Percentiles rank a stretch among this genome's conserved stretches.
These are phyloP conservation scores for Sebastes vulpes DNA, from an alignment of 2,797 vertebrate genomes.

Conservation along the genomic window DNA sequence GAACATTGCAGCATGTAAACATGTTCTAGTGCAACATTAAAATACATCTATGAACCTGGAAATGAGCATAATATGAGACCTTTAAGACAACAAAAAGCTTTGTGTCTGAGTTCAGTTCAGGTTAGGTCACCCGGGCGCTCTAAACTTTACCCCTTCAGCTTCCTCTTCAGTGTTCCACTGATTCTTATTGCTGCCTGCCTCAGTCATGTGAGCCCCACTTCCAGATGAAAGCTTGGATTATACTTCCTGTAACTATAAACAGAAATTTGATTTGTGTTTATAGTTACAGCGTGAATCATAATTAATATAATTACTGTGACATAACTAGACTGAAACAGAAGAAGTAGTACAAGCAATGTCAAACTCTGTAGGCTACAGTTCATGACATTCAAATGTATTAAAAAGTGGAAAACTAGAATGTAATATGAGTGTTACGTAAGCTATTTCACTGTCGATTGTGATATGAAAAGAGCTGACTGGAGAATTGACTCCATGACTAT, in stretches of 20 bases:
- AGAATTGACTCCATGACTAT: no score
- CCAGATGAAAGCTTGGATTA: not conserved
- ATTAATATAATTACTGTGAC: not conserved
- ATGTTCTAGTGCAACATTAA: no score
- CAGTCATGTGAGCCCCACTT: not conserved
- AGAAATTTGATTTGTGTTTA: not conserved
- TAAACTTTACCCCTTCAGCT: not conserved
- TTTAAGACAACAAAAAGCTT: not conserved
- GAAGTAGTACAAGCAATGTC: not conserved
- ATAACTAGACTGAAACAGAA: not conserved
- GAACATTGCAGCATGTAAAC: no score
- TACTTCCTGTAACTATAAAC: not conserved
- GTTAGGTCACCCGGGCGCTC: not conserved
- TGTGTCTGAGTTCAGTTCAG: not conserved
- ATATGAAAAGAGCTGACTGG: no score
- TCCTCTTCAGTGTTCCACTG: not conserved
- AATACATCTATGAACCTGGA: no score
- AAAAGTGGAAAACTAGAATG: no score
- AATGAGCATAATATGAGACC: no score
- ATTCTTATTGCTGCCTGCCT: not conserved
- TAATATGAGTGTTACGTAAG: no score
- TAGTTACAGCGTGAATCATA: not conserved
- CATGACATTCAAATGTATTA: no score
- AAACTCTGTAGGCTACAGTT: no score
- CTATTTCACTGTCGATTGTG: no score